Conservation (phyloP, 64 coral and sea anemone species). For the Montipora foliosa region DNA sequence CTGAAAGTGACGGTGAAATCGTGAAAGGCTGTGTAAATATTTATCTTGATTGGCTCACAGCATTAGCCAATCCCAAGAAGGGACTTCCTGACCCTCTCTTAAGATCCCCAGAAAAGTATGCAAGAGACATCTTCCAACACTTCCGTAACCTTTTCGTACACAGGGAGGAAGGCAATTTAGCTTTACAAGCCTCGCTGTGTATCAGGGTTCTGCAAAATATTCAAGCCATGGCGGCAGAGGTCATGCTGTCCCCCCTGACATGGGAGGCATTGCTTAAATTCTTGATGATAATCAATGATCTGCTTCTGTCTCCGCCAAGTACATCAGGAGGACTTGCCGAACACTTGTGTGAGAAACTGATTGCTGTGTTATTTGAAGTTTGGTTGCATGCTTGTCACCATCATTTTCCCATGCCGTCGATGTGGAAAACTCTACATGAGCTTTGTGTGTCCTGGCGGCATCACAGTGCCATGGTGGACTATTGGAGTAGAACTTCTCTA, state of each 20-base stretch:
- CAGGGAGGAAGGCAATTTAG: slow-evolving; percentile 81
- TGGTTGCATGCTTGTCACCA: slow-evolving; percentile 92
- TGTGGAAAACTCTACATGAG: slow-evolving; percentile 99
- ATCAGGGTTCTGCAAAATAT: slow-evolving; percentile 86
- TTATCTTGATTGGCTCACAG: slow-evolving; percentile 91
- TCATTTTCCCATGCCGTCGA: slow-evolving; percentile 87
- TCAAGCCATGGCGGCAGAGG: slow-evolving; percentile 62
- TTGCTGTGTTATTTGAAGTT: slow-evolving; percentile 90
- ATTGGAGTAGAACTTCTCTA: slow-evolving; percentile 91
- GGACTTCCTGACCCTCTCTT: slow-evolving; percentile 83
- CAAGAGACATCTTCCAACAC: slow-evolving; percentile 91
- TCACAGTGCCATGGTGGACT: slow-evolving; percentile 87
- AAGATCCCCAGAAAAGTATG: slow-evolving; percentile 83
- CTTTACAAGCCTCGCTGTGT: slow-evolving; percentile 95
- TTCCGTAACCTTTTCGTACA: slow-evolving; percentile 91
- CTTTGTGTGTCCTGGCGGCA: slow-evolving; percentile 94
- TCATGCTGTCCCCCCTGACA: slow-evolving; percentile 72
- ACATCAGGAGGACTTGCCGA: slow-evolving; percentile 85
- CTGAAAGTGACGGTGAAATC: slow-evolving; percentile 92
- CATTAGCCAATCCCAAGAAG: slow-evolving; percentile 74
- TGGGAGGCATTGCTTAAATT: slow-evolving; percentile 90
- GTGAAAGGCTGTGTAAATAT: slow-evolving; percentile 93
- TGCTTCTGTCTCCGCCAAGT: slow-evolving; percentile 88
- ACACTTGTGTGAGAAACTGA: slow-evolving; percentile 87
- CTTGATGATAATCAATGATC: slow-evolving; percentile 86